These are phyloP conservation scores for Noctua fimbriata DNA, from an alignment of 2,888 invertebrate genomes.

Conservation along the genomic window DNA sequence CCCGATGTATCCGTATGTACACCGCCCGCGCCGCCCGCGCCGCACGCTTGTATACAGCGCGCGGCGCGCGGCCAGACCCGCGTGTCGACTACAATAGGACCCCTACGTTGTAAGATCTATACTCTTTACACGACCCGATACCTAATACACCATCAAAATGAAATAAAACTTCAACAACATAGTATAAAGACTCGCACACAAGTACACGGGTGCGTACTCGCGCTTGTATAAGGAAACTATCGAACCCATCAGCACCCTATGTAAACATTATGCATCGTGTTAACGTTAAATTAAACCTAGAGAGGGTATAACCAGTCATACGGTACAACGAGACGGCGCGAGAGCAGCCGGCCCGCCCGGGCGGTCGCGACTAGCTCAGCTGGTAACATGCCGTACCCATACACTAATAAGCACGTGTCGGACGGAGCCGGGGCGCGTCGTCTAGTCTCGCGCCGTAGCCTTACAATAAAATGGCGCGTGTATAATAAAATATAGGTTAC, in stretches of 20 bases:
- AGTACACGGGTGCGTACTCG: conserved; percentile 41
- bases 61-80: conserved; percentile 60
- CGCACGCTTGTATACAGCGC: conserved; percentile 38
- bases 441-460: conserved; percentile 54
- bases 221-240: conserved; percentile 68
- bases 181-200: conserved; percentile 66
- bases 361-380: conserved; percentile 12
- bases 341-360: conserved; percentile 1
- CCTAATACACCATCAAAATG: conserved; percentile 67
- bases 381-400: conserved; percentile 62
- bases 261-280: conserved; percentile 79
- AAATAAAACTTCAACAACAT: conserved; percentile 73
- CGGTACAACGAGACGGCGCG: conserved; percentile 67
- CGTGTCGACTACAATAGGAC: conserved; percentile 55
- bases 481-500: conserved; percentile 76
- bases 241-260: conserved; percentile 77
- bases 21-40: conserved; percentile 44
- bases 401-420: conserved; percentile 48
- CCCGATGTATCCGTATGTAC: conserved; percentile 64
- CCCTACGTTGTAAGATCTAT: conserved; percentile 54
- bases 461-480: conserved; percentile 77
- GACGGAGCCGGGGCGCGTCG: conserved; percentile 3
- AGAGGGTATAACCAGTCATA: conserved; percentile 71
- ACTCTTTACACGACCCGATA: conserved; percentile 69
- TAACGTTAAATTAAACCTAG: conserved; percentile 76